Evolutionary conservation across 2,888 invertebrate species (phyloP), one percentile per base, ranked within the genome.

Genomic region (Ormia ochracea): DNA sequence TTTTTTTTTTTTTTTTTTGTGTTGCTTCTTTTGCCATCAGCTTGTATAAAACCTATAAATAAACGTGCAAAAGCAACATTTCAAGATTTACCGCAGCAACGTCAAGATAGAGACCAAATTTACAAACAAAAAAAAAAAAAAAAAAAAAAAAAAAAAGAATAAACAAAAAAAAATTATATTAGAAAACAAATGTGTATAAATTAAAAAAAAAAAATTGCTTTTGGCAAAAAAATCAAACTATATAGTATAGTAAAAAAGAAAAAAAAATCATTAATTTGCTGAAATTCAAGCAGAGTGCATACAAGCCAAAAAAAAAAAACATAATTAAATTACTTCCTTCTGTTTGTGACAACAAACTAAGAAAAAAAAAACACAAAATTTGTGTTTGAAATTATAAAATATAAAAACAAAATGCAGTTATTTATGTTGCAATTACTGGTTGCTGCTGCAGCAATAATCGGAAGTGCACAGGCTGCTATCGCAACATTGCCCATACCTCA

Each of bases 1-100:
- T n/a, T n/a, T n/a, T n/a, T n/a, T n/a, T n/a, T n/a, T n/a, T n/a
- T n/a, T 61, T 38, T 61, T 21, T 9, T 23, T 17, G 50, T 66
- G 33, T 9, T 33, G 23, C 36, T 38, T n/a, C 45, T 33, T 43
- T 45, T 12, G 10, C 23, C 26, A 36, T 45, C 31, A 73, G 48
- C n/a, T 41, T 52, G 77, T 83, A 84, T 84, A 84, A 85, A 89
- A 88, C 85, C 86, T 88, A 88, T 88, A 89, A 88, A 87, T 88
- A 88, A 88, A 87, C 85, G 86, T 86, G 81, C 84, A 86, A 83
- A 85, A 85, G 84, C 85, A 85, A 86, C 87, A 88, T 86, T 88
- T 84, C 83, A 85, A 88, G 86, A 87, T 88, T 88, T 87, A 85
- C 85, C 72, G 38, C 68, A 66, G 61, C 50, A 80, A 85, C 86